Evolutionary conservation across 2,113 vertebrate genomes (phyloP).

Genomic region (Boulengeromyrus knoepffleri): DNA sequence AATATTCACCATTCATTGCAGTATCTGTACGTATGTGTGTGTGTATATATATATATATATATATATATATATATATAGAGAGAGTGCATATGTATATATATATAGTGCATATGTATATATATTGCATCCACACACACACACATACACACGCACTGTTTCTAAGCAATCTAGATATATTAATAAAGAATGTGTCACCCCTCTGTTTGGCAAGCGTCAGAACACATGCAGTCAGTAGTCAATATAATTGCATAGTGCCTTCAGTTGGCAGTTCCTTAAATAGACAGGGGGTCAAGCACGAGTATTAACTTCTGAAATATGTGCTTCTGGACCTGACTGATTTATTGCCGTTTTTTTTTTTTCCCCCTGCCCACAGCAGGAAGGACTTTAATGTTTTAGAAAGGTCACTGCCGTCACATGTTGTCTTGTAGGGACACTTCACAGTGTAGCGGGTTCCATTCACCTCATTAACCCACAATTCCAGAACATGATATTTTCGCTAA

Average conservation of each 20-base stretch:
- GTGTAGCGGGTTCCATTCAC: background rate
- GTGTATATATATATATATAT: too few species aligned
- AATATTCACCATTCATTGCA: background rate
- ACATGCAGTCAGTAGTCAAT: background rate
- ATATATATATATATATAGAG: too few species aligned
- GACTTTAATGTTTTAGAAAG: slow-evolving; percentile 54
- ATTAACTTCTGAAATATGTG: slow-evolving; percentile 23
- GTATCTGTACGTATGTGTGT: background rate
- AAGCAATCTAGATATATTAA: background rate
- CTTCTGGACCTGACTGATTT: slow-evolving; percentile 32
- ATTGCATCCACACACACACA: background rate
- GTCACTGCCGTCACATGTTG: slow-evolving; percentile 41
- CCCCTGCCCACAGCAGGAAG: slow-evolving; percentile 39
- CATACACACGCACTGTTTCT: background rate
- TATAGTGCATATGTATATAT: background rate
- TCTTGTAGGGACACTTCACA: slow-evolving; percentile 25
- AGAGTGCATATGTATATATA: too few species aligned
- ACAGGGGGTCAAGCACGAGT: background rate
- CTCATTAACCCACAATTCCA: background rate
- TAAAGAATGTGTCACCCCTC: background rate
- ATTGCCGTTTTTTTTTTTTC: slow-evolving; percentile 37
- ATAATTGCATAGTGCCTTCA: slow-evolving; percentile 2
- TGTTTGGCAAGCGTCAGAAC: background rate
- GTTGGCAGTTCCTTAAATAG: background rate
- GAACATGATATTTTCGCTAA: background rate